Percentiles rank a stretch among this genome's conserved stretches.
These are phyloP conservation scores for Sinodicranocentrus sp. DNA, from an alignment of 2,888 invertebrate species.

Conservation along the genomic window DNA sequence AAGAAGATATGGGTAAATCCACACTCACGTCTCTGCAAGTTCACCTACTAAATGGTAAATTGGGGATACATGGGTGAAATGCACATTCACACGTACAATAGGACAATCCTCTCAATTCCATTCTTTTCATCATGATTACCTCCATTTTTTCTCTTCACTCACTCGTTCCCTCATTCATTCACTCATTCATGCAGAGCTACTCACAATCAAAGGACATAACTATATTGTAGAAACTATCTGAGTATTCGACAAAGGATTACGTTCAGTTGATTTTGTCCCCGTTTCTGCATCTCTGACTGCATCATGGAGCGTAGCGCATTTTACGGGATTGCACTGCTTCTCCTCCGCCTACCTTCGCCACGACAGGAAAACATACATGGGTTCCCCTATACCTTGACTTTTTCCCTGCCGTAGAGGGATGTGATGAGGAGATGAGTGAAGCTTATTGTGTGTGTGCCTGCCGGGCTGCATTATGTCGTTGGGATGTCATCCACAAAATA, in stretches of 20 bases:
- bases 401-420: neutral
- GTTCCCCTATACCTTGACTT: neutral
- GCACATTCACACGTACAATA: slow-evolving; percentile 23
- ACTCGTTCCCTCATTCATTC: slow-evolving; percentile 46
- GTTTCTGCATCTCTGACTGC: slow-evolving; percentile 8
- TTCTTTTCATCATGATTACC: slow-evolving; percentile 63
- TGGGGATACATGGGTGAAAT: slow-evolving; percentile 11
- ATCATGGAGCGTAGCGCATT: neutral
- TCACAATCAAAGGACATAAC: too few species aligned
- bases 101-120: slow-evolving; percentile 45
- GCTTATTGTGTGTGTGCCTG: neutral
- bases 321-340: neutral
- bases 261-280: slow-evolving; percentile 51
- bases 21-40: slow-evolving; percentile 2
- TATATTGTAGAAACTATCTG: too few species aligned
- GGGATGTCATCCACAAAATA: slow-evolving; percentile 64
- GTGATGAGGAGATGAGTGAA: slow-evolving; percentile 13
- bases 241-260: too few species aligned
- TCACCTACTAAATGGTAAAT: neutral
- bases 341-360: neutral
- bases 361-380: neutral
- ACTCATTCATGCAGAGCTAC: slow-evolving; percentile 41
- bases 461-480: slow-evolving; percentile 13
- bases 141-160: slow-evolving; percentile 60
- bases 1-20: too few species aligned